Base-by-base conservation (phyloP, 2,113 vertebrate genomes). In the Oceanites oceanicus region DNA sequence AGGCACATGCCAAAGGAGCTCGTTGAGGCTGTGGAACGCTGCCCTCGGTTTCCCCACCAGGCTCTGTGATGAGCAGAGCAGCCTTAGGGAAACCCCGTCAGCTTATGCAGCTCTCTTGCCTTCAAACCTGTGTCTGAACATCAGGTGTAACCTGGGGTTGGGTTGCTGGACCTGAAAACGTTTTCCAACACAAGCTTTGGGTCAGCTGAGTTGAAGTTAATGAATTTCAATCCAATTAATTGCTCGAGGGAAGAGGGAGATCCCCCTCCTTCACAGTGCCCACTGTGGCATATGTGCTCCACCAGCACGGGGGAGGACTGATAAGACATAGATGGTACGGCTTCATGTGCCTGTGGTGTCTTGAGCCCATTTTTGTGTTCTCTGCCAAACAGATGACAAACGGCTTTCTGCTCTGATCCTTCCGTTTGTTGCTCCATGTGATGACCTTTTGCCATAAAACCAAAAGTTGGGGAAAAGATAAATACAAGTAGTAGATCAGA, bases 251-350 rank as follows among this genome's bases (percentile, higher is more conserved):
- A 53, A 16, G 45, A 56, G 53, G 42, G 63, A 92, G 25, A 4
- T 73, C 8, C 2, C 8, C 11, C 10, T 70, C 76, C 18, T 10
- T 45, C 13, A 4, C 21, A 11, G 59, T 17, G 40, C 17, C 36
- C 0, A 0, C 11, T 30, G 38, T 11, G 74, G 26, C 7, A 3
- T 6, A 7, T 0, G 1, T 49, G 27, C 19, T 77, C n/a, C 59
- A 32, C 40, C n/a, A 36, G 75, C 47, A n/a, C 20, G 29, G 50
- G 12, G n/a, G 19, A 71, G 15, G 52, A 40, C 34, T 3, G 9
- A 3, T 30, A 1, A 34, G 66, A 36, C 0, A 0, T 5, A 20
- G 40, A 4, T 72, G 86, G 6, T 14, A 10, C 0, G 3, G 22
- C 2, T 45, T 49, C 0, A 0, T 29, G 29, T 74, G 67, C 36